Evolutionary conservation across 2,797 vertebrate species (phyloP), one percentile per base, ranked within the genome.

Genomic region (Ctenosaura bakeri): DNA sequence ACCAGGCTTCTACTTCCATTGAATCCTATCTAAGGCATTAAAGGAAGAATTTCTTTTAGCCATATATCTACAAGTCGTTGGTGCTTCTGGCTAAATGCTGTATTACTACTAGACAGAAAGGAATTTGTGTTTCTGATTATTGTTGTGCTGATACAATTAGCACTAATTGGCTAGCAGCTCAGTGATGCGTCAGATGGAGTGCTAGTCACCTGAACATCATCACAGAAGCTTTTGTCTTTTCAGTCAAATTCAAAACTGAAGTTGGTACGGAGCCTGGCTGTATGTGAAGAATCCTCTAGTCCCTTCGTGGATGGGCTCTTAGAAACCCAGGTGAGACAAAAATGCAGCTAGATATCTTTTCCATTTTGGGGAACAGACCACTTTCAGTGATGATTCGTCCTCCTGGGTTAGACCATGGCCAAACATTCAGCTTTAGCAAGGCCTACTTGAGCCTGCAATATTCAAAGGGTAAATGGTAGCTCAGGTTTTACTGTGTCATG

Each of bases 191-290:
- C 77, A 71, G 74, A 78, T 32, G 62, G 69, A 78, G 16, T 13
- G 81, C 9, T 32, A 1, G 12, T 5, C 16, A 1, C n/a, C 83
- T 9, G 74, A 77, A 77, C 26, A 85, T 94, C 52, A 88, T 83
- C 84, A 46, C 62, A 66, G 46, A 83, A 38, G 56, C 14, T 6
- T 29, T 54, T 94, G 83, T 83, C 85, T 80, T 93, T 93, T 35
- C 96, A 99, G 99, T 99, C 99, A 90, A 99, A 99, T 96, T 99
- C 99, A 71, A 99, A 99, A 97, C 97, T 99, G 91, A 99, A 99
- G 95, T 97, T 99, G 97, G 99, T 99, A 92, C 98, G 99, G 90
- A 99, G 99, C 96, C 97, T 99, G 94, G 99, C 99, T 89, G 99
- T 99, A 22, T 99, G 99, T 95, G 99, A 99, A 93, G 99, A 99